Percentiles rank a stretch among this genome's conserved stretches.
phyloP scores from a whole-genome alignment of 1,140 invertebrate genomes.

The Ostrea edulis region DNA sequence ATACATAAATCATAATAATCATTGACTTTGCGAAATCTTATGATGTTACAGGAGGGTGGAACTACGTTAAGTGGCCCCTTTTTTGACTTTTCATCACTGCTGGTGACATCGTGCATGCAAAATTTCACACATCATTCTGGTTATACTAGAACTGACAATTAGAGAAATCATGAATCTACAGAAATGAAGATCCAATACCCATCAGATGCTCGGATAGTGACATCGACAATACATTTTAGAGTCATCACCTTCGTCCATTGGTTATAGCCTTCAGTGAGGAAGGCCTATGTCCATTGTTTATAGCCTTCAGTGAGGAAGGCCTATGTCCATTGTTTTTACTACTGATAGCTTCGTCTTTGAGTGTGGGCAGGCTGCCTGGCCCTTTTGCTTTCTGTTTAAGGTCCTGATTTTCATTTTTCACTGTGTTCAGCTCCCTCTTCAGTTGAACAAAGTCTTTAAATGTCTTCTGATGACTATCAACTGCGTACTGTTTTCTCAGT shows the following conservation, averaged over 20 bases:
- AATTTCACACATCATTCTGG: too few species aligned
- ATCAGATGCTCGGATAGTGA: neutral
- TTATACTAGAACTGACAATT: too few species aligned
- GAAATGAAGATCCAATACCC: neutral
- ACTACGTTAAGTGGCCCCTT: too few species aligned
- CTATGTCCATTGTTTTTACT: neutral
- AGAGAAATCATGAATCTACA: neutral
- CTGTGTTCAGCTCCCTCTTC: constrained; percentile 66
- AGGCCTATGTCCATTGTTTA: neutral
- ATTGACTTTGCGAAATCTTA: too few species aligned
- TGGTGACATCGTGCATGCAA: too few species aligned
- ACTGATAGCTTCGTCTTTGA: constrained; percentile 38
- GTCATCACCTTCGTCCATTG: neutral
- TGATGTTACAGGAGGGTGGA: too few species aligned
- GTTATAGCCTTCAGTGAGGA: neutral
- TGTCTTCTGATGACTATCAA: constrained; percentile 62
- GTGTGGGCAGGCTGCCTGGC: constrained; percentile 50
- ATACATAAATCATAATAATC: too few species aligned
- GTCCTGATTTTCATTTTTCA: constrained; percentile 69
- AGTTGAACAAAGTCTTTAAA: constrained; percentile 72
- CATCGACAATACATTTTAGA: neutral
- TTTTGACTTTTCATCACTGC: too few species aligned
- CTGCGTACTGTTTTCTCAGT: constrained; percentile 54
- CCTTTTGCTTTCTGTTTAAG: constrained; percentile 56
- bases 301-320: neutral